These are phyloP conservation scores for Drosophila stalkeri DNA, from an alignment of 2,888 invertebrate genomes.

Conservation along the genomic window DNA sequence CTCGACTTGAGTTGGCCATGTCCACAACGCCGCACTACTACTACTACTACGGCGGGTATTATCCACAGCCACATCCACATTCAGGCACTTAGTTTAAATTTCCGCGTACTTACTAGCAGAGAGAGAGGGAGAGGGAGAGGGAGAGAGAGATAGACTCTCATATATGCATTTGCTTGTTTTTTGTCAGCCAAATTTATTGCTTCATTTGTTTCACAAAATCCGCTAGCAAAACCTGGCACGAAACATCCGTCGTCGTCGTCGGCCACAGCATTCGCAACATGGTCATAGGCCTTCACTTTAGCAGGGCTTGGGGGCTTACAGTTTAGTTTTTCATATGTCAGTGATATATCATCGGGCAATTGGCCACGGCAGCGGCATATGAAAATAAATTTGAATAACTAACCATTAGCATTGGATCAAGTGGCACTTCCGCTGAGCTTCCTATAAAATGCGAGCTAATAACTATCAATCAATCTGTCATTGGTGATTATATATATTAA, in stretches of 20 bases:
- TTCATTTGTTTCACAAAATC: conserved; percentile 81
- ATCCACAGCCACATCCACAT: conserved; percentile 51
- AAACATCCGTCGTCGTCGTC: conserved; percentile 11
- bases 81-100: conserved; percentile 75
- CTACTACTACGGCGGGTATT: conserved; percentile 34
- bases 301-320: conserved; percentile 21
- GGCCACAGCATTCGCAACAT: conserved; percentile 35
- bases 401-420: conserved; percentile 47
- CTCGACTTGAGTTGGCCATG: conserved; percentile 58
- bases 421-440: conserved; percentile 63
- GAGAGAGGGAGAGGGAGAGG: not conserved
- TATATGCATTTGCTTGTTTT: conserved; percentile 77
- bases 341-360: conserved; percentile 76
- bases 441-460: conserved; percentile 51
- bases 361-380: conserved; percentile 32
- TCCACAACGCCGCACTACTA: conserved; percentile 32
- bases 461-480: conserved; percentile 65
- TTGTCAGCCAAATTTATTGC: conserved; percentile 83
- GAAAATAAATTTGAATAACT: conserved; percentile 47
- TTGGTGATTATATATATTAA: not conserved
- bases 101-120: conserved; percentile 66
- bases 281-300: conserved; percentile 33
- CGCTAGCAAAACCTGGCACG: conserved; percentile 42
- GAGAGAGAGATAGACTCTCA: conserved; percentile 6
- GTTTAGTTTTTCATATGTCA: conserved; percentile 77